Base-by-base conservation (phyloP, 2,888 invertebrate species). In the Brassicogethes aeneus region DNA sequence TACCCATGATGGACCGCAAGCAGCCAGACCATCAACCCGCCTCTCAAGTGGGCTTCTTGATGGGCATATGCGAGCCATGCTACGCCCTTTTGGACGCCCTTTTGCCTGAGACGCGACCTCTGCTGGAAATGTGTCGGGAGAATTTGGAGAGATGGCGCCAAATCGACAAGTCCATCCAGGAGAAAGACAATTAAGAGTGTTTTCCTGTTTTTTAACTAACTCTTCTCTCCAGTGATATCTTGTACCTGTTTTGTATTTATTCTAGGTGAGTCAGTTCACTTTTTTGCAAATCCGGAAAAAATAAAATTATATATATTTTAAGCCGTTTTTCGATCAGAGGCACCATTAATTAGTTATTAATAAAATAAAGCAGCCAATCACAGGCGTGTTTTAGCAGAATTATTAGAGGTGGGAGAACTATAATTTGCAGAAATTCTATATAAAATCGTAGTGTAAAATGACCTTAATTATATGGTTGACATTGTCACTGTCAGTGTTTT, bases 41-140 rank as follows among this genome's bases (percentile, higher is more conserved):
- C 2, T 80, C 84, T 46, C 88, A 89, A 77, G 85, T 88, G 36
- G 87, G 85, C 0, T 90, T 90, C 61, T 67, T 90, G 41, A 79
- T 74, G 44, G 83, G 83, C 36, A 88, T 90, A 46, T 89, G 89
- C 62, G 68, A 87, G 32, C 87, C 89, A 0, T 89, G 89, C 64
- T 90, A 89, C 60, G 74, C 73, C 13, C 69, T 86, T 37, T 69
- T 90, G 35, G 65, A 74, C 37, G 68, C 71, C 44, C 69, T 90
- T 15, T 70, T 90, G 35, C 88, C 89, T 0, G 74, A 75, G 51
- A 82, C 86, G 0, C 70, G 75, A 52, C 80, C 82, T 0, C 72
- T 90, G 68, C 69, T 82, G 37, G 72, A 76, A 5, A 84, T 83
- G 70, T 79, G 84, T 62, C 56, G 70, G 56, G 61, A 74, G 51